Evolutionary conservation across 2,113 vertebrate genomes (phyloP), one percentile per base, ranked within the genome.

Genomic region (Percopsis transmontana): DNA sequence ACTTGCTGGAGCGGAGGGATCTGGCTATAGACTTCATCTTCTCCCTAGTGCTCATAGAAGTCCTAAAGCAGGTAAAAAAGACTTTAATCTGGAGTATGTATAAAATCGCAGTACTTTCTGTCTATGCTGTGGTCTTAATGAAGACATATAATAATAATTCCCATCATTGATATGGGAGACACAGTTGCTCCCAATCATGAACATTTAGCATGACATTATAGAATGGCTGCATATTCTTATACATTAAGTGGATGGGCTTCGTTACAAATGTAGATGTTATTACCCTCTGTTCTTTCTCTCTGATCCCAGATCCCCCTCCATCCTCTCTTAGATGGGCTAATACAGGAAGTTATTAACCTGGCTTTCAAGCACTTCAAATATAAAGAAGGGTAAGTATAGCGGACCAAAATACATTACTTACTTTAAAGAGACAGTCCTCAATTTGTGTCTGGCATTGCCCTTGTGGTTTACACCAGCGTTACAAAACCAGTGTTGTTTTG

Each of bases 351-450:
- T 76, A 94, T 98, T 87, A 99, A 97, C 85, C 86, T 99, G 91
- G 94, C 97, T 62, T 99, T 99, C 87, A 99, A 96, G 91, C 97
- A 99, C 94, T 99, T 99, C 93, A 99, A 96, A 88, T 99, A 98
- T 87, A 99, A 97, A 88, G 97, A 99, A 92, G 97, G 97, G 96
- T 99, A 94, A 93, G 87, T 2, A 42, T 1, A 27, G 51, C 9
- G 42, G 38, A 65, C 14, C 10, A 55, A 27, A 41, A 18, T 8
- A 14, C 4, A 51, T n/a, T 39, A 7, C 27, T 38, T 12, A 51
- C 19, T 51, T 82, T 74, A 55, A 1, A 45, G 42, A 45, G 12
- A 45, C 42, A 14, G 42, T 9, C 12, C 15, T 45, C 15, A 12
- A 45, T 12, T 12, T 16, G 12, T 12, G 42, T 14, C 12, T 45